These are phyloP conservation scores for Centroberyx gerrardi DNA, from an alignment of 2,797 vertebrate genomes.

Conservation along the genomic window DNA sequence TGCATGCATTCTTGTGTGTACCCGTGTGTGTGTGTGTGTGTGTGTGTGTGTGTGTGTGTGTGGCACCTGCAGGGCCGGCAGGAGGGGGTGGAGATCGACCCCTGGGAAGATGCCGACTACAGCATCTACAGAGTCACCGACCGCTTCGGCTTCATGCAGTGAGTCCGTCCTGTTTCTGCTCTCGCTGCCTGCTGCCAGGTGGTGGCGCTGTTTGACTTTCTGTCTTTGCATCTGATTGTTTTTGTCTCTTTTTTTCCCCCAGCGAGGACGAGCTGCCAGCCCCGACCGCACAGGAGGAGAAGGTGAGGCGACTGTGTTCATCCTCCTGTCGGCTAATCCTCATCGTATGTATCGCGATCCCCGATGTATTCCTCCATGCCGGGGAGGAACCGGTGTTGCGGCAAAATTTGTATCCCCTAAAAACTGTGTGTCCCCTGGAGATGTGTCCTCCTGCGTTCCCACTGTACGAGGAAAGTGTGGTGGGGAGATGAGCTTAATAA, in stretches of 20 bases:
- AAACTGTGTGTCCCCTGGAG: no score
- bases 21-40: conserved; percentile 15
- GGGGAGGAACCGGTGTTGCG: no score
- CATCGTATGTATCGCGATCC: no score
- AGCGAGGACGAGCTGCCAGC: conserved; percentile 90
- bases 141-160: conserved; percentile 93
- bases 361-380: no score
- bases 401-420: no score
- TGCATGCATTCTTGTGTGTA: not conserved
- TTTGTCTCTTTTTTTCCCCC: conserved; percentile 41
- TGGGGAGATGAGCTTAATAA: no score
- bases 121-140: conserved; percentile 90
- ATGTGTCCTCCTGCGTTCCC: no score
- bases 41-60: conserved; percentile 18
- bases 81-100: conserved; percentile 89
- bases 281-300: conserved; percentile 88
- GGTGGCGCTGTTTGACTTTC: not conserved
- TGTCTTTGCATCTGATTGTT: not conserved
- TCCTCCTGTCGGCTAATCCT: no score
- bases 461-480: no score
- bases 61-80: conserved; percentile 85
- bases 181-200: not conserved
- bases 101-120: conserved; percentile 92
- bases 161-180: conserved; percentile 63
- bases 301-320: conserved; percentile 77